These are phyloP conservation scores for Patella pellucida DNA, from an alignment of 2,888 invertebrate genomes.

Conservation along the genomic window DNA sequence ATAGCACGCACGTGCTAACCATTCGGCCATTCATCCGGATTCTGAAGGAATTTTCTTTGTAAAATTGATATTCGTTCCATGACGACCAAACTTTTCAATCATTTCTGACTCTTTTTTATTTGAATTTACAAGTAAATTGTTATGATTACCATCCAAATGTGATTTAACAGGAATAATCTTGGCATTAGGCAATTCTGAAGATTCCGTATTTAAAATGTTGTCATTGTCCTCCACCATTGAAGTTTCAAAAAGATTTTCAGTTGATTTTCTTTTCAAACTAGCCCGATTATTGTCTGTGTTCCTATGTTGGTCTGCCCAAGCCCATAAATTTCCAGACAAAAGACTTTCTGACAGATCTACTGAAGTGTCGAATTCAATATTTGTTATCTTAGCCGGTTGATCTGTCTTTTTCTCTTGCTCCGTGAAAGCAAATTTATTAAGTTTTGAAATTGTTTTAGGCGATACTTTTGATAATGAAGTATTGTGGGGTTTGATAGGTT, in stretches of 20 bases:
- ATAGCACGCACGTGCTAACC: too few species aligned
- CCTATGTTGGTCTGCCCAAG: neutral
- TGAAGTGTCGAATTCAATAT: conserved; percentile 16
- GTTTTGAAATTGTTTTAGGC: conserved; percentile 38
- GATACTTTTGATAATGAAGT: conserved; percentile 26
- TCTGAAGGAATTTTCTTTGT: too few species aligned
- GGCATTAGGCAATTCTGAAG: too few species aligned
- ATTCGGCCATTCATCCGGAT: too few species aligned
- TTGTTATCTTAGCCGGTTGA: neutral
- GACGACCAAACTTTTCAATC: too few species aligned
- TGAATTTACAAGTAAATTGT: too few species aligned
- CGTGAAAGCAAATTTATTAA: conserved; percentile 44
- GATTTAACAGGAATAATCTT: too few species aligned
- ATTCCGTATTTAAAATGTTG: too few species aligned
- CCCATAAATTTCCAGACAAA: conserved; percentile 42
- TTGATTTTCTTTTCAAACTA: conserved; percentile 13
- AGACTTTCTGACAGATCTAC: conserved; percentile 34
- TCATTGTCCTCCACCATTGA: too few species aligned
- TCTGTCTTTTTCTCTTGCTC: conserved; percentile 15
- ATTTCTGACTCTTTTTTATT: too few species aligned
- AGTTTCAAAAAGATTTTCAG: neutral
- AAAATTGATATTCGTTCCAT: too few species aligned
- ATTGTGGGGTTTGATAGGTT: neutral
- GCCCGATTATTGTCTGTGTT: neutral
- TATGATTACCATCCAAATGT: too few species aligned